Conservation (phyloP, 2,888 invertebrate species). For the Diplolepis rosae region DNA sequence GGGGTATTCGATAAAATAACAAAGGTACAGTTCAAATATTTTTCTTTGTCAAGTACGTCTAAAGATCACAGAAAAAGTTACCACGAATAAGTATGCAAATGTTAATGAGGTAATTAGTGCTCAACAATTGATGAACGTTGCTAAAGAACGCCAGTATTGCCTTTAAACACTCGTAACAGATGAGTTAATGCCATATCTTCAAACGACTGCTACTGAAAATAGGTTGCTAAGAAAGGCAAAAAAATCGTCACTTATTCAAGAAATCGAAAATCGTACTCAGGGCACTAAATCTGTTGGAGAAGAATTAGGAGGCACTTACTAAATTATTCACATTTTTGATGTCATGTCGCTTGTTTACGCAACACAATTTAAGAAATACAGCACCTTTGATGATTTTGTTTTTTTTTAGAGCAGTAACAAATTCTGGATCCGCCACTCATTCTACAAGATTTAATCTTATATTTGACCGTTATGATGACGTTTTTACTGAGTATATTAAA, state of each 20-base stretch:
- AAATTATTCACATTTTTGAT: background rate
- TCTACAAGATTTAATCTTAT: too few relatives aligned
- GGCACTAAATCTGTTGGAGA: background rate
- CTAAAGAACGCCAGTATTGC: background rate
- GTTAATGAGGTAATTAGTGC: background rate
- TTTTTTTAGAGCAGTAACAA: background rate
- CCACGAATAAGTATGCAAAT: background rate
- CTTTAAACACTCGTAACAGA: background rate
- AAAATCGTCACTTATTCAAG: background rate
- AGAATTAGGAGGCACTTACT: background rate
- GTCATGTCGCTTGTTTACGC: background rate
- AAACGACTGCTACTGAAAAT: background rate
- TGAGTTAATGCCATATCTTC: background rate
- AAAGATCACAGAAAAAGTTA: too few relatives aligned
- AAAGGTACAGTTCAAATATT: too few relatives aligned
- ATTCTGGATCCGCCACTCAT: too few relatives aligned
- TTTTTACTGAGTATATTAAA: background rate
- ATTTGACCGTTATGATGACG: too few relatives aligned
- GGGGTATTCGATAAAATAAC: too few relatives aligned
- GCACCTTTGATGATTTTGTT: background rate
- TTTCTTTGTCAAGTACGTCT: too few relatives aligned
- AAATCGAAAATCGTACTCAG: background rate
- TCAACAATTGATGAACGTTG: background rate
- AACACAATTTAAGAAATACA: background rate
- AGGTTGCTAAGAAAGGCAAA: background rate